Conservation (phyloP, 2,113 vertebrate species). For the human region GRCh38 chr1:12588001-12588500, state of each 20-base stretch:
- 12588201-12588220: background rate
- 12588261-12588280: no score
- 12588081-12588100: background rate
- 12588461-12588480: background rate
- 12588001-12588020: background rate
- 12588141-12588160: background rate
- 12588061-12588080: background rate
- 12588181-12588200: background rate
- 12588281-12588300: fast-evolving
- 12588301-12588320: background rate
- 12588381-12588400: background rate
- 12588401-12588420: background rate
- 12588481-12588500: background rate
- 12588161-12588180: slow-evolving; percentile 29
- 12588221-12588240: background rate
- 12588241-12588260: background rate
- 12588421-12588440: background rate
- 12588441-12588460: background rate
- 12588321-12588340: background rate
- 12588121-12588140: background rate
- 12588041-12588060: background rate
- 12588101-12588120: background rate
- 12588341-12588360: background rate
- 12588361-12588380: background rate
- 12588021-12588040: background rate